Evolutionary conservation across 2,797 vertebrate species (phyloP).

Genomic region (Aphelocoma californica): DNA sequence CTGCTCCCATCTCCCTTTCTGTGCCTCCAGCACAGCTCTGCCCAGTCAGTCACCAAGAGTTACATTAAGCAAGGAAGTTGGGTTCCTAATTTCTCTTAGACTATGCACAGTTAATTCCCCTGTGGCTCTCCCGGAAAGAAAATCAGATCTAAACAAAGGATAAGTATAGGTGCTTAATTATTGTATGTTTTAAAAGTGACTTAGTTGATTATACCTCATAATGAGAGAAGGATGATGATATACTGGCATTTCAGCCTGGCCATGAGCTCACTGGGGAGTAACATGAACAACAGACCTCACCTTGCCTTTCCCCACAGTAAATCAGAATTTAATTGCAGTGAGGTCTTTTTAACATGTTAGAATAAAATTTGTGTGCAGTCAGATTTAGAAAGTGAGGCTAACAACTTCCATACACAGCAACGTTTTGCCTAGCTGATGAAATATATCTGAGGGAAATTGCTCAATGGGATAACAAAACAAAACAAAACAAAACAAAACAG

Average conservation of each 20-base stretch:
- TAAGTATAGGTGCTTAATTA: background rate
- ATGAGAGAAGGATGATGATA: background rate
- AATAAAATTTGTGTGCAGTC: background rate
- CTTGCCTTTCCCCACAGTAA: background rate
- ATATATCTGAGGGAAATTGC: background rate
- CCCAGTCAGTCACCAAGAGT: background rate
- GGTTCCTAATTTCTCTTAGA: background rate
- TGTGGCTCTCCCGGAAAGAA: constrained; percentile 5
- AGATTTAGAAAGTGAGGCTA: background rate
- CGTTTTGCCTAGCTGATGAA: background rate
- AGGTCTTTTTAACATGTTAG: background rate
- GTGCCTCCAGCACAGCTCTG: background rate
- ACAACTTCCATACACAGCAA: background rate
- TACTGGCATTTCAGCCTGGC: background rate
- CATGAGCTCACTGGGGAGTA: background rate
- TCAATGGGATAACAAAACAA: background rate
- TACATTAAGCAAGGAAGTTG: background rate
- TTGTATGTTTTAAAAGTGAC: background rate
- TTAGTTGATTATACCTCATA: background rate
- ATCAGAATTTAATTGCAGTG: background rate
- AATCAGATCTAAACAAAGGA: constrained; percentile 50
- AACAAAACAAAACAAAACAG: no score
- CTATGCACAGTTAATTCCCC: background rate
- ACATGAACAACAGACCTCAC: background rate
- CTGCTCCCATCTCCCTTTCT: background rate